A percentile compares a stretch with the other conserved stretches of the same genome.
These are phyloP conservation scores for Ctena decussata DNA, from an alignment of 2,888 invertebrate genomes.

Conservation along the genomic window DNA sequence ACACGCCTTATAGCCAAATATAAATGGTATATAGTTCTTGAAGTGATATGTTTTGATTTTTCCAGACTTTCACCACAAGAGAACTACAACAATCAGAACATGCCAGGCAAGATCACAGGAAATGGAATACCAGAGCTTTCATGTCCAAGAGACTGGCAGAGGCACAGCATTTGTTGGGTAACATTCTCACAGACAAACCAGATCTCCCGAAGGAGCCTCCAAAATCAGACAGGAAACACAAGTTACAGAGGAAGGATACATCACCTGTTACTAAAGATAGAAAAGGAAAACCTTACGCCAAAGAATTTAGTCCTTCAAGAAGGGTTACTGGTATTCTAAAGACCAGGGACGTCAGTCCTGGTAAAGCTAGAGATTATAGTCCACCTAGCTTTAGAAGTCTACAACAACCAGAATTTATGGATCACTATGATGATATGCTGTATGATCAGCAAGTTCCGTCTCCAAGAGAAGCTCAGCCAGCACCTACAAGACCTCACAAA, in stretches of 20 bases:
- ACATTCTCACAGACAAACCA: conserved; percentile 77
- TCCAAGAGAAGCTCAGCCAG: not conserved
- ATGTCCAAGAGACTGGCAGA: conserved; percentile 75
- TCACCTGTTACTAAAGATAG: conserved; percentile 6
- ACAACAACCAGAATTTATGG: not conserved
- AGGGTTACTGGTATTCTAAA: conserved; percentile 42
- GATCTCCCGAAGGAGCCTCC: conserved; percentile 68
- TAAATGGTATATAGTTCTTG: too few relatives aligned
- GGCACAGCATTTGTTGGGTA: conserved; percentile 80
- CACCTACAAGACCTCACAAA: not conserved
- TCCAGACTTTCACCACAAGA: not conserved
- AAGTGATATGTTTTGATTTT: too few relatives aligned
- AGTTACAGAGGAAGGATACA: conserved; percentile 1
- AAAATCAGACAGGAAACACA: conserved; percentile 23
- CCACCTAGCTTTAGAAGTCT: not conserved
- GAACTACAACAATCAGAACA: not conserved
- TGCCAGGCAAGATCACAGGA: conserved; percentile 58
- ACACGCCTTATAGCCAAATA: too few relatives aligned
- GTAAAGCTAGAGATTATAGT: not conserved
- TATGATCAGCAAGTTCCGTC: not conserved
- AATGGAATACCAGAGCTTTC: conserved; percentile 59
- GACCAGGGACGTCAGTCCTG: conserved; percentile 38
- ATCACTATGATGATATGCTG: not conserved
- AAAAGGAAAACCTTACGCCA: conserved; percentile 13
- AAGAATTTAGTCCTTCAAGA: not conserved